Evolutionary conservation across 2,888 invertebrate species (phyloP).

Genomic region (Thereva nobilitata): DNA sequence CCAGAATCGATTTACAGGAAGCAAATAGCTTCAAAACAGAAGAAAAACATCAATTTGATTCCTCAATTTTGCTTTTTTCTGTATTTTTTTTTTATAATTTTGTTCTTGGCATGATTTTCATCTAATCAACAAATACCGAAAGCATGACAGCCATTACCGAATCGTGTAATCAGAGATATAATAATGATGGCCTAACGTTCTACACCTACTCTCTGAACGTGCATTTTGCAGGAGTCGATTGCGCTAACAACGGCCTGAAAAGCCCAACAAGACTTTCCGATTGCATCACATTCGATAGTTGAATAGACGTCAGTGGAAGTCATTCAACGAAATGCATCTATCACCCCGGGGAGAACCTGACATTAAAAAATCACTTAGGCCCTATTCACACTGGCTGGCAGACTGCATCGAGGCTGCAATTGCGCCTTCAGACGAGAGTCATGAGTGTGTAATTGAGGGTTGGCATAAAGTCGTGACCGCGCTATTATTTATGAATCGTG

Average conservation of each 20-base stretch:
- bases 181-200: conserved; percentile 25
- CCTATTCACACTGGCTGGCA: conserved; percentile 32
- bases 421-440: conserved; percentile 14
- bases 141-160: too few relatives aligned
- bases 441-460: conserved; percentile 40
- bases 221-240: conserved; percentile 29
- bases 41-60: too few relatives aligned
- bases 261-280: conserved; percentile 25
- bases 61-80: too few relatives aligned
- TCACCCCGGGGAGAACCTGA: conserved; percentile 28
- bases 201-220: conserved; percentile 26
- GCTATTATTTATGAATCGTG: conserved; percentile 39
- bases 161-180: conserved; percentile 6
- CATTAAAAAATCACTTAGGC: conserved; percentile 34
- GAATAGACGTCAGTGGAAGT: conserved; percentile 14
- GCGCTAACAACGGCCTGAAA: conserved; percentile 33
- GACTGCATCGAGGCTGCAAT: conserved; percentile 23
- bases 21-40: too few relatives aligned
- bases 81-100: too few relatives aligned
- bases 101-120: too few relatives aligned
- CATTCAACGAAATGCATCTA: conserved; percentile 30
- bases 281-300: conserved; percentile 22
- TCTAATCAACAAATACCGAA: too few relatives aligned
- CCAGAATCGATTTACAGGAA: too few relatives aligned
- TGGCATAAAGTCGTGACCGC: conserved; percentile 37